phyloP scores from a whole-genome alignment of 2,797 vertebrate species.

The Phyllotis vaccarum region DNA sequence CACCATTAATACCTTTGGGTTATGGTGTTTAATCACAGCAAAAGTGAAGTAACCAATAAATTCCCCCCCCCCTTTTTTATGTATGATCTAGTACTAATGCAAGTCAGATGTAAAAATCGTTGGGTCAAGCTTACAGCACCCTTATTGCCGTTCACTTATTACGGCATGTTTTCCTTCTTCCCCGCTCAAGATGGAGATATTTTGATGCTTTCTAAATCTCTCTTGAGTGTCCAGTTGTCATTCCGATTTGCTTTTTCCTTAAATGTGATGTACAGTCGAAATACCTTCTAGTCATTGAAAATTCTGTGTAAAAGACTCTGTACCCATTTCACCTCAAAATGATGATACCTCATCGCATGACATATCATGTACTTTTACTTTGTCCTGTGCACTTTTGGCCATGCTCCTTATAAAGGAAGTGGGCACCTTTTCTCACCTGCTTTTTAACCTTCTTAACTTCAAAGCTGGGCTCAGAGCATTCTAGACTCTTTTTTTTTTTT shows the following conservation, averaged over 20 bases:
- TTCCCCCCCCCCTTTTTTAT: background rate
- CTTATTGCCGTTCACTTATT: background rate
- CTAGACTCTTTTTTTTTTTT: background rate
- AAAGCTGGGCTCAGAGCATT: background rate
- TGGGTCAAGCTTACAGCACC: background rate
- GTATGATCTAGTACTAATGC: background rate
- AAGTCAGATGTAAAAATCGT: no score
- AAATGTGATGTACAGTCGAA: background rate
- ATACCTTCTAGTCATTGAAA: background rate
- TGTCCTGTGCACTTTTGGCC: background rate
- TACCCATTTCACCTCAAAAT: background rate
- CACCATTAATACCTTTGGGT: no score
- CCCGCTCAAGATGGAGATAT: background rate
- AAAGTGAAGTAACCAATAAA: background rate
- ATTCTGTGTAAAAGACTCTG: background rate
- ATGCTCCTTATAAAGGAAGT: background rate
- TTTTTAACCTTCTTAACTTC: conserved; percentile 5
- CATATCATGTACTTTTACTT: background rate
- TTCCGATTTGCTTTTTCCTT: background rate
- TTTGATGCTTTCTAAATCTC: background rate
- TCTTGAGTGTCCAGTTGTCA: background rate
- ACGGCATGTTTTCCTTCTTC: background rate
- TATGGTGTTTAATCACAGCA: background rate
- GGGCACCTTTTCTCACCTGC: background rate
- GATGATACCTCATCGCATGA: no score